Evolutionary conservation across 2,888 invertebrate genomes (phyloP).

Genomic region (Protophormia terraenovae): DNA sequence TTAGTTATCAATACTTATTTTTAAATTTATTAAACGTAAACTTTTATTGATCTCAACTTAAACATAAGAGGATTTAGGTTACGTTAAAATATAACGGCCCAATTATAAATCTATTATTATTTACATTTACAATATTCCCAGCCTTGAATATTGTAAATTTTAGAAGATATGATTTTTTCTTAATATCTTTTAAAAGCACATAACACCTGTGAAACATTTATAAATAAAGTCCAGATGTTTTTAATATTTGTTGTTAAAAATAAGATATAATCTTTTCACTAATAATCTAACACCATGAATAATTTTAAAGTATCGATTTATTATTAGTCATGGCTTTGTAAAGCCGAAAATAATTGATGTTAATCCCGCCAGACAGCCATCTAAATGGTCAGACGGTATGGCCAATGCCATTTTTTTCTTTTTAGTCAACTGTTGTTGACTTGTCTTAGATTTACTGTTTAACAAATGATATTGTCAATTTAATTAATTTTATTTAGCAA

Average conservation of each 20-base stretch:
- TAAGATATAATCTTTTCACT: neutral
- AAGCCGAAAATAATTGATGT: neutral
- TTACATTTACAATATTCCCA: no score
- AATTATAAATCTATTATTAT: no score
- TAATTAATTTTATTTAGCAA: conserved; percentile 56
- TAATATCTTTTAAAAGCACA: no score
- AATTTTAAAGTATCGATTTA: neutral
- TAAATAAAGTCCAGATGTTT: neutral
- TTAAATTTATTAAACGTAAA: no score
- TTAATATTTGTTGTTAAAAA: neutral
- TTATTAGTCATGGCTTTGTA: neutral
- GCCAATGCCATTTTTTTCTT: conserved; percentile 12
- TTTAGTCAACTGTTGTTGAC: neutral
- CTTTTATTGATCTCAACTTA: no score
- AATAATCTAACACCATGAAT: neutral
- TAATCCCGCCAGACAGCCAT: conserved; percentile 9
- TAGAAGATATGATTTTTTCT: no score
- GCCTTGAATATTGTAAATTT: no score
- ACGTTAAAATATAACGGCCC: no score
- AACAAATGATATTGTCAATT: conserved; percentile 63
- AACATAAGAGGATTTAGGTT: no score
- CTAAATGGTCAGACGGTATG: neutral
- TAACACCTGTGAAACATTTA: neutral
- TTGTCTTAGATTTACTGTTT: conserved; percentile 41
- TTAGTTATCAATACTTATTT: no score